Evolutionary conservation across 1,140 invertebrate genomes (phyloP).

Genomic region (Tribolium castaneum): DNA sequence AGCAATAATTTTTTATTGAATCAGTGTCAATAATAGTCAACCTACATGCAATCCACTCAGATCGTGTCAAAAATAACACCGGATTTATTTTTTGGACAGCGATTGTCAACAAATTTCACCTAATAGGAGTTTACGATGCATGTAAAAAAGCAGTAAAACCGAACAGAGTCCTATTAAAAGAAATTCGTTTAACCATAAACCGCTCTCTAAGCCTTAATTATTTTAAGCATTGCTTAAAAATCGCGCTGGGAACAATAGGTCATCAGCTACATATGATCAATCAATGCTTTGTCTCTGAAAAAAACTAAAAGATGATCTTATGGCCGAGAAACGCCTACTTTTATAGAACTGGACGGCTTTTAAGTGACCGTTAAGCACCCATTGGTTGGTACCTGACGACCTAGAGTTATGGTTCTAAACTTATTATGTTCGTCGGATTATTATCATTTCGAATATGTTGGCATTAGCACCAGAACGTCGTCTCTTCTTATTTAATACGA

Average conservation of each 20-base stretch:
- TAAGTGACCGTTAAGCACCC: constrained; percentile 47
- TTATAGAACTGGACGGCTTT: constrained; percentile 47
- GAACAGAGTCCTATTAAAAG: constrained; percentile 28
- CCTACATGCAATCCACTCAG: background rate
- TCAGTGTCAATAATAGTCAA: background rate
- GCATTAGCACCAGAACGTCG: background rate
- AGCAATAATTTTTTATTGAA: background rate
- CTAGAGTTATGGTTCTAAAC: constrained; percentile 49
- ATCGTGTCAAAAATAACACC: constrained; percentile 7
- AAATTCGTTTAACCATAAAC: constrained; percentile 36
- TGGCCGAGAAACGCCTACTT: constrained; percentile 50
- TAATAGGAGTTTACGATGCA: constrained; percentile 27
- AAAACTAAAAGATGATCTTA: constrained; percentile 51
- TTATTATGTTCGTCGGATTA: constrained; percentile 45
- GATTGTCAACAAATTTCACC: constrained; percentile 33
- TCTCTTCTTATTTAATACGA: constrained; percentile 12
- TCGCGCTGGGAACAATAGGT: constrained; percentile 48
- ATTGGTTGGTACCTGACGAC: constrained; percentile 50
- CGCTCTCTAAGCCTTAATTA: constrained; percentile 31
- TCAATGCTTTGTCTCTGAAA: constrained; percentile 53
- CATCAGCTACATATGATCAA: constrained; percentile 51
- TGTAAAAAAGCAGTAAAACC: constrained; percentile 29
- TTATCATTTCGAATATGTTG: constrained; percentile 42
- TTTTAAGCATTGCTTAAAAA: constrained; percentile 42
- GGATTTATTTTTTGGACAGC: constrained; percentile 10